A percentile compares a stretch with the other conserved stretches of the same genome.
Conservation (phyloP, 2,888 invertebrate species). For the Acanthoscelides obtectus region DNA sequence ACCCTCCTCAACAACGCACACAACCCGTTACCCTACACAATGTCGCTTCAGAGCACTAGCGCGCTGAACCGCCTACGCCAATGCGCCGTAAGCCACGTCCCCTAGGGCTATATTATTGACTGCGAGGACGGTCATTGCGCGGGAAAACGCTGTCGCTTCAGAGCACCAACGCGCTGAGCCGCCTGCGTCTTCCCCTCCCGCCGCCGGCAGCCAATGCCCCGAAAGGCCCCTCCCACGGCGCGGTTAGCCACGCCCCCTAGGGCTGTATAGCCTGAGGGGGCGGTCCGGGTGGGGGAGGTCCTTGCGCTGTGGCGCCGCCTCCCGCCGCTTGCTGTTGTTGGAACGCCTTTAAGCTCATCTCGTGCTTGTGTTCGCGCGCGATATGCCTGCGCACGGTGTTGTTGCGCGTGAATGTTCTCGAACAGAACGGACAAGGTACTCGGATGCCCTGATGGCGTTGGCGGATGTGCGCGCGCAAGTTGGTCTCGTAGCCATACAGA, state of each 20-base stretch:
- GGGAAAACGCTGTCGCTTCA: constrained; percentile 12
- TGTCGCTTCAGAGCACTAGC: not conserved
- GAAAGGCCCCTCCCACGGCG: not conserved
- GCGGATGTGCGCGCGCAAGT: constrained; percentile 84
- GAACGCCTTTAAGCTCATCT: constrained; percentile 53
- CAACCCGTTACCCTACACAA: not conserved
- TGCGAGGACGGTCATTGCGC: constrained; percentile 36
- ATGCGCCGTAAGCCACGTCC: not conserved
- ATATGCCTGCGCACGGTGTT: constrained; percentile 89
- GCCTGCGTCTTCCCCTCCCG: not conserved
- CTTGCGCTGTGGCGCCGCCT: constrained; percentile 34
- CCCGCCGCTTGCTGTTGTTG: constrained; percentile 48
- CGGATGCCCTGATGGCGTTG: constrained; percentile 90
- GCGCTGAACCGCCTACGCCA: not conserved
- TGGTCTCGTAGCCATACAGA: constrained; percentile 89
- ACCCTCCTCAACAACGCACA: not conserved
- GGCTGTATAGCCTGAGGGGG: not conserved
- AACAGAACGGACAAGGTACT: constrained; percentile 86
- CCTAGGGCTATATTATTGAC: not conserved
- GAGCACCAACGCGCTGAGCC: not conserved
- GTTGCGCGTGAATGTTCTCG: constrained; percentile 87
- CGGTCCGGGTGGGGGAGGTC: constrained; percentile 37
- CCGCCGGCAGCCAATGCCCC: not conserved
- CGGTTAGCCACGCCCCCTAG: not conserved
- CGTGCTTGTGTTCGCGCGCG: constrained; percentile 82